Evolutionary conservation across 2,888 invertebrate genomes (phyloP).

Genomic region (Drosophila atroscutellata): DNA sequence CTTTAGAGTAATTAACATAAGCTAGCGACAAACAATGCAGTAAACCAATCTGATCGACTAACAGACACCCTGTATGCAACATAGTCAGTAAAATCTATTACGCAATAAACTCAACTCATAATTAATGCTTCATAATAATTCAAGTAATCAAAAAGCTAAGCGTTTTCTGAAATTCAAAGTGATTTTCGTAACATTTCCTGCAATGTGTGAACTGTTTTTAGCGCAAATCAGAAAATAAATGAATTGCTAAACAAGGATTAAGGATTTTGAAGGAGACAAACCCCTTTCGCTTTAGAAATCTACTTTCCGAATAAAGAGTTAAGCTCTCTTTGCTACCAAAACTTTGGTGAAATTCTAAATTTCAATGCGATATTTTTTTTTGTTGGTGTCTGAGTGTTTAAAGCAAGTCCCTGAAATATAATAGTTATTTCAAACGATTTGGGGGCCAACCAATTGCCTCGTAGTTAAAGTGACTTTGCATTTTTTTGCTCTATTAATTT

Average conservation of each 20-base stretch:
- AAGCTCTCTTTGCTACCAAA: neutral
- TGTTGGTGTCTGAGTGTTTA: neutral
- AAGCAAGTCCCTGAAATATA: neutral
- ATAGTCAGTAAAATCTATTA: neutral
- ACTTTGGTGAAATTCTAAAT: neutral
- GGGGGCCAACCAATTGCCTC: constrained; percentile 13
- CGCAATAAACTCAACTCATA: neutral
- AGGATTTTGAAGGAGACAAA: neutral
- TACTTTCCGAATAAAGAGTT: neutral
- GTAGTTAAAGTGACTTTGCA: constrained; percentile 66
- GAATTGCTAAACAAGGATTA: too few relatives aligned
- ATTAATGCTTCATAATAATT: too few relatives aligned
- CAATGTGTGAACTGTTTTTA: neutral
- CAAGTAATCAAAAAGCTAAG: too few relatives aligned
- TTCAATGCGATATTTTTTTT: neutral
- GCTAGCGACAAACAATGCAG: constrained; percentile 18
- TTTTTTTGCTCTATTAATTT: constrained; percentile 75
- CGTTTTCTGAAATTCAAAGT: neutral
- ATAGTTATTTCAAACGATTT: constrained; percentile 5
- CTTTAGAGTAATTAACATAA: constrained; percentile 61
- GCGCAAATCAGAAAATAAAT: neutral
- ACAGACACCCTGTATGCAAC: neutral
- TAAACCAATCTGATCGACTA: neutral
- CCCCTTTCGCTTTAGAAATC: neutral
- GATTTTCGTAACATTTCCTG: neutral